Conservation (phyloP, 64 coral and sea anemone species). For the Astreopora myriophthalma region DNA sequence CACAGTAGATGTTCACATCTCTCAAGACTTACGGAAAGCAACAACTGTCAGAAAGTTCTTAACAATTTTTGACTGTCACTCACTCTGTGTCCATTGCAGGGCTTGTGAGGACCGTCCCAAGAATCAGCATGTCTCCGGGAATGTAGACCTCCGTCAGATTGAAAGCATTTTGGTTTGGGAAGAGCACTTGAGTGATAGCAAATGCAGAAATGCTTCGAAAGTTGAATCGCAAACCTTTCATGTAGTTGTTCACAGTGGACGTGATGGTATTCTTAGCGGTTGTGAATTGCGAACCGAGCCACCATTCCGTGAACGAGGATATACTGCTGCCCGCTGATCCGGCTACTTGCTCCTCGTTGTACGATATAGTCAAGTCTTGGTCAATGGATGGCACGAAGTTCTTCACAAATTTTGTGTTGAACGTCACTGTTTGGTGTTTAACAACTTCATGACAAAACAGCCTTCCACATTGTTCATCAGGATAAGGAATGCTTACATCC, state of each 20-base stretch:
- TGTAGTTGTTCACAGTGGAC: not conserved
- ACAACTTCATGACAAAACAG: not conserved
- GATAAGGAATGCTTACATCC: not conserved
- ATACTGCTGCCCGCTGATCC: not conserved
- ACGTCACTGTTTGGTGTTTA: constrained; percentile 19
- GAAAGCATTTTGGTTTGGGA: constrained; percentile 20
- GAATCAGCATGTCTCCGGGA: constrained; percentile 42
- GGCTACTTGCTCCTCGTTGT: not conserved
- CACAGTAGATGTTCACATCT: not conserved
- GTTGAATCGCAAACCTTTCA: constrained; percentile 43
- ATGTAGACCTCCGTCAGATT: constrained; percentile 48
- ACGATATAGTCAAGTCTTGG: constrained; percentile 29
- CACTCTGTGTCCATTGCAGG: not conserved
- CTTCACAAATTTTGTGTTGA: constrained; percentile 22
- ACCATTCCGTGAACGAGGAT: not conserved
- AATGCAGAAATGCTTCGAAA: constrained; percentile 50
- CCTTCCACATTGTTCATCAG: not conserved
- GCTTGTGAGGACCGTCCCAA: constrained; percentile 28
- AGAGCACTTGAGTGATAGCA: constrained; percentile 53
- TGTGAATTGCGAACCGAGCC: not conserved
- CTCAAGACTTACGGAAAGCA: not conserved
- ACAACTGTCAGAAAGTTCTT: not conserved
- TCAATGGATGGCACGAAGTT: constrained; percentile 31
- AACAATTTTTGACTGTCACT: not conserved
- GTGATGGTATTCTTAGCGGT: constrained; percentile 40